Evolutionary conservation across 2,888 invertebrate species (phyloP).

Genomic region (Tenthredo distinguenda): DNA sequence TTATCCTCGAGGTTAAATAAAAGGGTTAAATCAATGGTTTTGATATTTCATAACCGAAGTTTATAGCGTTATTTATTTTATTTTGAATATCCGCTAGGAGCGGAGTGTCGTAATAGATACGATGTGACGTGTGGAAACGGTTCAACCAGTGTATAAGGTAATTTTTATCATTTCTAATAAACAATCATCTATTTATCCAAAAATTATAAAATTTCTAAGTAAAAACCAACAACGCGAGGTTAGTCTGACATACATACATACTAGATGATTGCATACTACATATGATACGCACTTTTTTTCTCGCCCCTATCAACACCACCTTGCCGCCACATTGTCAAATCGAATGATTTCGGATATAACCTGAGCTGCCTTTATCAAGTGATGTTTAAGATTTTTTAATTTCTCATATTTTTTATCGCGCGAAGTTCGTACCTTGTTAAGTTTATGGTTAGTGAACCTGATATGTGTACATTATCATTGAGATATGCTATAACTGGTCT

Average conservation of each 20-base stretch:
- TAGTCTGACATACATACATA: not conserved
- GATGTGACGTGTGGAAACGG: not conserved
- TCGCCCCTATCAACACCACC: not conserved
- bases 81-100: not conserved
- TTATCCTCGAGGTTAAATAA: not conserved
- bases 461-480: not conserved
- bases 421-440: not conserved
- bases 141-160: not conserved
- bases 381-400: not conserved
- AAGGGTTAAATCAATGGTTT: not conserved
- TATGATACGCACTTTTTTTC: not conserved
- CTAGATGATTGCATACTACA: not conserved
- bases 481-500: not conserved
- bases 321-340: not conserved
- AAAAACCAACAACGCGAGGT: not conserved
- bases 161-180: not conserved
- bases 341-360: not conserved
- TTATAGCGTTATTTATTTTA: not conserved
- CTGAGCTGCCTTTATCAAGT: not conserved
- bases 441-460: not conserved
- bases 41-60: not conserved
- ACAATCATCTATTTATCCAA: not conserved
- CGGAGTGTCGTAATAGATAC: constrained; percentile 7
- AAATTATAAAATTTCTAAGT: not conserved
- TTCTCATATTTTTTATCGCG: not conserved